Percentiles rank a stretch among this genome's conserved stretches.
Conservation (phyloP, 2,797 vertebrate genomes). For the Poeciliopsis presidionis region DNA sequence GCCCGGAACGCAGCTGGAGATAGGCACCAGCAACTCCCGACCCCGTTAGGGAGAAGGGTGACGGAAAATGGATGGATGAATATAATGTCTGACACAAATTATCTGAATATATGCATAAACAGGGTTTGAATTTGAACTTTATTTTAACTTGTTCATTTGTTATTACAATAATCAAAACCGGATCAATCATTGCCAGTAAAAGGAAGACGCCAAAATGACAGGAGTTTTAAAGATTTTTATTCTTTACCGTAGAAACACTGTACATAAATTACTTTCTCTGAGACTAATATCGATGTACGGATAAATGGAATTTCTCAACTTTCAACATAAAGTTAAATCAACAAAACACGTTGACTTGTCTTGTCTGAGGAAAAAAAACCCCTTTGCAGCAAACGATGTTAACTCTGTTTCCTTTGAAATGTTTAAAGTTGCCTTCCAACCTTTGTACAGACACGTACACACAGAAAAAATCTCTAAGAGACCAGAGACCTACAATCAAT, state of each 20-base stretch:
- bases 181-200: background rate
- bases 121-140: background rate
- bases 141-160: background rate
- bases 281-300: constrained; percentile 99
- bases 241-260: constrained; percentile 99
- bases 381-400: constrained; percentile 85
- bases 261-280: constrained; percentile 99
- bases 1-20: too few species aligned
- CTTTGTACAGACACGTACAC: constrained; percentile 67
- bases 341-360: constrained; percentile 90
- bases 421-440: constrained; percentile 50
- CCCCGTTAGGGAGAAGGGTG: too few species aligned
- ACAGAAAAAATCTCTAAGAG: constrained; percentile 64
- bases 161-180: background rate
- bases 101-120: background rate
- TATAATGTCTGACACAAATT: too few species aligned
- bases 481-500: constrained; percentile 74
- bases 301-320: constrained; percentile 91
- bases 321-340: constrained; percentile 81
- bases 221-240: constrained; percentile 92
- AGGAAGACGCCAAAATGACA: constrained; percentile 8
- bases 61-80: too few species aligned
- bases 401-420: constrained; percentile 64
- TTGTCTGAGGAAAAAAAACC: constrained; percentile 64
- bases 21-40: too few species aligned